Evolutionary conservation across 2,888 invertebrate species (phyloP).

Genomic region (Aplocera efformata): DNA sequence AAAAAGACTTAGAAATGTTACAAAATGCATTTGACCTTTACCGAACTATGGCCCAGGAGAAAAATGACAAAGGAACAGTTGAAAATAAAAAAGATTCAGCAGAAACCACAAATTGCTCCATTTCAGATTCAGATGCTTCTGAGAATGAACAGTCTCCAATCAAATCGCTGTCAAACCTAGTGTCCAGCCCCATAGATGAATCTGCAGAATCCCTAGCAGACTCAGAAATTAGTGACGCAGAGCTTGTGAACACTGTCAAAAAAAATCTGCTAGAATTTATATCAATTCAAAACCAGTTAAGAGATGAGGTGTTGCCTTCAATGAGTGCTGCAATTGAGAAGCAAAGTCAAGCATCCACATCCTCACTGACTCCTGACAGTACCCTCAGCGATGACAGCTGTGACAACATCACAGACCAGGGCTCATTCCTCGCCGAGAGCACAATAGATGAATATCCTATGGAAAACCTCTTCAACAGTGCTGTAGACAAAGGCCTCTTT

Average conservation of each 20-base stretch:
- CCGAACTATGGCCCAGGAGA: conserved; percentile 65
- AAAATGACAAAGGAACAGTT: conserved; percentile 45
- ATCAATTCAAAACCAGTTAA: conserved; percentile 53
- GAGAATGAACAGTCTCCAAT: conserved; percentile 80
- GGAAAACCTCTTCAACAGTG: conserved; percentile 75
- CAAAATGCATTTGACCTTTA: conserved; percentile 72
- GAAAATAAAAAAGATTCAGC: conserved; percentile 54
- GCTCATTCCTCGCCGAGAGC: conserved; percentile 71
- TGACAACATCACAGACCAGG: conserved; percentile 70
- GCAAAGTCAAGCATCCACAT: conserved; percentile 45
- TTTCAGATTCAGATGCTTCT: conserved; percentile 59
- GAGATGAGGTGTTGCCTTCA: conserved; percentile 56
- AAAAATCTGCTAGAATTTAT: conserved; percentile 70
- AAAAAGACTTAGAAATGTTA: conserved; percentile 70
- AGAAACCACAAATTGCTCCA: conserved; percentile 54
- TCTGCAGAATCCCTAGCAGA: conserved; percentile 18
- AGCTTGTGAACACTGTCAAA: conserved; percentile 61
- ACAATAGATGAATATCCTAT: conserved; percentile 76
- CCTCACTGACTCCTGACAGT: conserved; percentile 62
- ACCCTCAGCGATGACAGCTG: conserved; percentile 73
- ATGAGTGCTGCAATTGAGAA: conserved; percentile 58
- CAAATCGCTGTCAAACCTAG: conserved; percentile 82
- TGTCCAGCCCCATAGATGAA: conserved; percentile 77
- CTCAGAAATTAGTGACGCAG: conserved; percentile 49
- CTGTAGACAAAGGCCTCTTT: conserved; percentile 72